Evolutionary conservation across 1,140 invertebrate genomes (phyloP).

Genomic region (Portunus trituberculatus): DNA sequence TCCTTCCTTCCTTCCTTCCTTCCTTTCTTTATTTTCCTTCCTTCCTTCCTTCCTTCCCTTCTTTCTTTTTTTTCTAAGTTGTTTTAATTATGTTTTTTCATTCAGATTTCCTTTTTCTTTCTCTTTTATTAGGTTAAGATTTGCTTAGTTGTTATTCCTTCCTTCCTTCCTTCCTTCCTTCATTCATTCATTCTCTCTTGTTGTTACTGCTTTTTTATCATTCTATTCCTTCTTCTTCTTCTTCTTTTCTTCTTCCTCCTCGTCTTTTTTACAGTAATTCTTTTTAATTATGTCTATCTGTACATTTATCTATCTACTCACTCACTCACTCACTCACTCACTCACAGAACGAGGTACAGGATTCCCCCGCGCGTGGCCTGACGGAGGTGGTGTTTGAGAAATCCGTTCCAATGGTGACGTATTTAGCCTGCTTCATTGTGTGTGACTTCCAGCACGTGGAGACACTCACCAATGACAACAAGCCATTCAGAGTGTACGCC

Average conservation of each 20-base stretch:
- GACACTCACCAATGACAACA: slow-evolving; percentile 76
- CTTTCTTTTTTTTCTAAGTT: no score
- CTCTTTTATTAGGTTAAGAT: no score
- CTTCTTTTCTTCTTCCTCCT: neutral
- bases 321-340: no score
- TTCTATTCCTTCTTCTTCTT: neutral
- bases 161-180: no score
- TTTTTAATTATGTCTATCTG: neutral
- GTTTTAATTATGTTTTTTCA: no score
- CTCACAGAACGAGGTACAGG: slow-evolving; percentile 45
- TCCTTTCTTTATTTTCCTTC: no score
- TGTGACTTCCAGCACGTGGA: slow-evolving; percentile 88
- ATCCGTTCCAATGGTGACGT: slow-evolving; percentile 95
- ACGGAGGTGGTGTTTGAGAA: slow-evolving; percentile 87
- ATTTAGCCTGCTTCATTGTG: slow-evolving; percentile 93
- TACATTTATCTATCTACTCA: neutral
- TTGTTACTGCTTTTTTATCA: no score
- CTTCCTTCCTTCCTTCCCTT: no score
- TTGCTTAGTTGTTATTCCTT: no score
- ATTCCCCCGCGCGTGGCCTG: slow-evolving; percentile 66
- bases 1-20: no score
- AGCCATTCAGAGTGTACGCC: slow-evolving; percentile 87
- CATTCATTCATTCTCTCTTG: neutral
- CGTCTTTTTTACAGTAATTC: no score
- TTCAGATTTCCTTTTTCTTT: no score